Percentiles rank a stretch among this genome's conserved stretches.
Conservation (phyloP, 2,113 vertebrate species). For the Xerus inauris region DNA sequence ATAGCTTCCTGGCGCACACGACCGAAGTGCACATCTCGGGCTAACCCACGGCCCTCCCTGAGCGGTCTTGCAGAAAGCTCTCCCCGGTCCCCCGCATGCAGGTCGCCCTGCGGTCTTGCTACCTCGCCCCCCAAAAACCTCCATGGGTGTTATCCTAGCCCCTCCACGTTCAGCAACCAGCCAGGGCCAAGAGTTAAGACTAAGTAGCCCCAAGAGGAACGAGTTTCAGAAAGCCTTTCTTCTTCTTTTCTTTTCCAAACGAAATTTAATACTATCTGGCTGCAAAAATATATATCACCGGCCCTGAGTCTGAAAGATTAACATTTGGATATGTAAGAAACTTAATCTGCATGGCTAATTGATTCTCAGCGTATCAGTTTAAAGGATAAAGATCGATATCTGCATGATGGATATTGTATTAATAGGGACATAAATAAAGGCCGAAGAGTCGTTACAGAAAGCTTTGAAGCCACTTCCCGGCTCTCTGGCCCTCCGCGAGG, state of each 20-base stretch:
- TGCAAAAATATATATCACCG: constrained; percentile 82
- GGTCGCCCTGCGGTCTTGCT: background rate
- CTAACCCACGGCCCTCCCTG: rapidly evolving
- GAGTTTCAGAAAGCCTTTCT: constrained; percentile 52
- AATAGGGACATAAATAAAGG: constrained; percentile 91
- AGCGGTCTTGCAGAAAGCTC: background rate
- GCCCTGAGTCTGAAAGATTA: constrained; percentile 85
- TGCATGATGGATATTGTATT: constrained; percentile 90
- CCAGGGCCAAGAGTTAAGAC: constrained; percentile 62
- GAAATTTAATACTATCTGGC: constrained; percentile 87
- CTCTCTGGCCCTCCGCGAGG: constrained; percentile 73
- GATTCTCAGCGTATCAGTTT: constrained; percentile 91
- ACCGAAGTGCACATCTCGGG: background rate
- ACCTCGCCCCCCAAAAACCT: background rate
- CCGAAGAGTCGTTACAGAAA: constrained; percentile 85
- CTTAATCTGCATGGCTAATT: constrained; percentile 92
- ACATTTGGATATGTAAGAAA: constrained; percentile 91
- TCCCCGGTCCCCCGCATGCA: rapidly evolving
- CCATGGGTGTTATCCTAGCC: background rate
- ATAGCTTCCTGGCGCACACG: rapidly evolving
- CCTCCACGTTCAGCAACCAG: background rate
- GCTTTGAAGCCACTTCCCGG: constrained; percentile 86
- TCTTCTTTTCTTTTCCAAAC: constrained; percentile 69
- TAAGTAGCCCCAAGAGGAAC: constrained; percentile 84
- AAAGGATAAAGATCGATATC: constrained; percentile 91